A percentile compares a stretch with the other conserved stretches of the same genome.
These are phyloP conservation scores for Brachionus koreanus DNA, from an alignment of 1,140 invertebrate species.

Conservation along the genomic window DNA sequence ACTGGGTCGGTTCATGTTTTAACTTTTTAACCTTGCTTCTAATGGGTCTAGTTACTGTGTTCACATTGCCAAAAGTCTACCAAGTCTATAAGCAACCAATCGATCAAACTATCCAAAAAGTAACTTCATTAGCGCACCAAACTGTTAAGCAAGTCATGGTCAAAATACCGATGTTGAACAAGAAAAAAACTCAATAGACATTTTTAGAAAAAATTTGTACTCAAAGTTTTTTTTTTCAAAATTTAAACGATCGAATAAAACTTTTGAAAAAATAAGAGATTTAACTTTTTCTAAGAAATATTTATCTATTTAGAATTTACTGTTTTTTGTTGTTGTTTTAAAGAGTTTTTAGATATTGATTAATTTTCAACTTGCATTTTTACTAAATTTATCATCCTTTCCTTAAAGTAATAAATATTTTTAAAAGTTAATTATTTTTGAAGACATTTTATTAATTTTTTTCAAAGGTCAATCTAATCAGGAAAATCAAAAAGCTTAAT, in stretches of 20 bases:
- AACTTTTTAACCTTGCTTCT: constrained; percentile 23
- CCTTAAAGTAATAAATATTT: background rate
- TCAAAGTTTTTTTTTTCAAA: background rate
- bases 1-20: constrained; percentile 6
- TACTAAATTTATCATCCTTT: background rate
- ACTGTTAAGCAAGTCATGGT: background rate
- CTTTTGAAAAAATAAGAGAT: background rate
- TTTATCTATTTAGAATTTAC: background rate
- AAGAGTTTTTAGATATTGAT: constrained; percentile 3
- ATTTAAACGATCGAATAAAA: constrained; percentile 9
- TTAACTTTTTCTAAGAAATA: background rate
- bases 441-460: background rate
- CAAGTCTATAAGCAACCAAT: constrained; percentile 79
- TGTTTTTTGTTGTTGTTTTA: background rate
- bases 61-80: constrained; percentile 93
- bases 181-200: constrained; percentile 40
- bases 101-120: constrained; percentile 34
- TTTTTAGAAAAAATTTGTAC: background rate
- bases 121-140: background rate
- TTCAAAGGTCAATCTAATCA: too few relatives aligned
- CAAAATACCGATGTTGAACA: constrained; percentile 41
- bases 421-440: background rate
- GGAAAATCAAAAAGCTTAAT: too few relatives aligned
- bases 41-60: constrained; percentile 68
- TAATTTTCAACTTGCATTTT: background rate